A percentile compares a stretch with the other conserved stretches of the same genome.
Evolutionary conservation across 1,140 invertebrate genomes (phyloP).

Genomic region (Apis mellifera): DNA sequence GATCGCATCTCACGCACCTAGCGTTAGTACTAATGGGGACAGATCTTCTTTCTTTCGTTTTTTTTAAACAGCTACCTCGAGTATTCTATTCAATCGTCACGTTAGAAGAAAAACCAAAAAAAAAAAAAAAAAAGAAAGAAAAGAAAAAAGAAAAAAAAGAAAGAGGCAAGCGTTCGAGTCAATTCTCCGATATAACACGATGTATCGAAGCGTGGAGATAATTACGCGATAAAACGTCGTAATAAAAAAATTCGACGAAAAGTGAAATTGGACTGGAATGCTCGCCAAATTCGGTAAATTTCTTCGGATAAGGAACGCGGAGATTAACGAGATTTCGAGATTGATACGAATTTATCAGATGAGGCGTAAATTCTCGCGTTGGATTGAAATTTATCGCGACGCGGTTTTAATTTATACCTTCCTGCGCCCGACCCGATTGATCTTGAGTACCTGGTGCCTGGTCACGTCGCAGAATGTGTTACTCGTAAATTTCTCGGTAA

Average conservation of each 20-base stretch:
- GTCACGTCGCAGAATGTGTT: constrained; percentile 26
- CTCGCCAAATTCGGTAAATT: neutral
- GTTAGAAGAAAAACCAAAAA: too few species aligned
- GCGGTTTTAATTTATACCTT: constrained; percentile 20
- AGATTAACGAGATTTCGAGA: neutral
- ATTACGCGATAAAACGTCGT: too few species aligned
- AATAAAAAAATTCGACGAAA: neutral
- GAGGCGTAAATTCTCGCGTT: neutral
- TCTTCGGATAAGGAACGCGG: neutral
- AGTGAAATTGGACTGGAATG: neutral
- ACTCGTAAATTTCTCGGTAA: constrained; percentile 28
- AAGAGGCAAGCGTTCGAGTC: neutral
- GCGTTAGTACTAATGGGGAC: constrained; percentile 20
- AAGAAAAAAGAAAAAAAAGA: too few species aligned
- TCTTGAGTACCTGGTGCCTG: constrained; percentile 13
- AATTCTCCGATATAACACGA: neutral
- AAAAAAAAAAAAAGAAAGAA: too few species aligned
- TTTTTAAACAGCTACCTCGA: neutral
- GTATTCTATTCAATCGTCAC: neutral
- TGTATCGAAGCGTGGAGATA: too few species aligned
- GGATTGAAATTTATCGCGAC: constrained; percentile 18
- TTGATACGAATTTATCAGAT: neutral
- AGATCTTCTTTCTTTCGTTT: neutral
- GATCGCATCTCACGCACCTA: constrained; percentile 20
- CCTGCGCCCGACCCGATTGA: constrained; percentile 13